Conservation (phyloP, 2,797 vertebrate species). For the Momotus momota region DNA sequence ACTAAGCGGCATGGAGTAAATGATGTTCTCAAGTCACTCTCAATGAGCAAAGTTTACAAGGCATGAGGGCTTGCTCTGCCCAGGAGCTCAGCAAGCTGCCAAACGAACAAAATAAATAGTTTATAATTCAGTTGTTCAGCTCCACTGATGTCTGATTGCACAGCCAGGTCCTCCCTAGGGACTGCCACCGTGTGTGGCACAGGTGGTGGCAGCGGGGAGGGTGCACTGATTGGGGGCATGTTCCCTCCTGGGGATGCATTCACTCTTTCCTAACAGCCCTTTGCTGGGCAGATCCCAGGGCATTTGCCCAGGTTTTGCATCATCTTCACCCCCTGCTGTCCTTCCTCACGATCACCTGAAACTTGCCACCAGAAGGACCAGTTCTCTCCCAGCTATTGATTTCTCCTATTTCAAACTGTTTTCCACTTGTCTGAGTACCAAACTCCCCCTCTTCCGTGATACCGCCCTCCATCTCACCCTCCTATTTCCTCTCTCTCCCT, state of each 20-base stretch:
- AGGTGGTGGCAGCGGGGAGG: fast-evolving
- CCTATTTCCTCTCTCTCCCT: constrained; percentile 29
- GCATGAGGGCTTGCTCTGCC: fast-evolving
- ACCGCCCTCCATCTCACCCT: neutral
- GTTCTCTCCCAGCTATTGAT: neutral
- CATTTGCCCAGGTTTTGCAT: neutral
- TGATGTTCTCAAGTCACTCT: neutral
- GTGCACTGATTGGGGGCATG: fast-evolving
- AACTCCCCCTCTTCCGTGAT: neutral
- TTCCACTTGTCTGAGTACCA: constrained; percentile 29
- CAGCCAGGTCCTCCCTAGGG: neutral
- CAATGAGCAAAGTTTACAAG: neutral
- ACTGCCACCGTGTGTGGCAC: fast-evolving
- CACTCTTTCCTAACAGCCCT: neutral
- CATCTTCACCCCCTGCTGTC: fast-evolving
- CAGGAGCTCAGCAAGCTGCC: neutral
- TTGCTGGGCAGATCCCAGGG: neutral
- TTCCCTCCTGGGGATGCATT: neutral
- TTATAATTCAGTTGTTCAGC: neutral
- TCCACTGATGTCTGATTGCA: neutral
- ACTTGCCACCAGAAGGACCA: neutral
- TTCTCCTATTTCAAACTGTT: neutral
- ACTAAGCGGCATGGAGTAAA: fast-evolving
- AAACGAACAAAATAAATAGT: neutral
- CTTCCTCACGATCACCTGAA: neutral